Percentiles rank a stretch among this genome's conserved stretches.
Evolutionary conservation across 2,888 invertebrate species (phyloP).

Genomic region (Acronicta leporina): DNA sequence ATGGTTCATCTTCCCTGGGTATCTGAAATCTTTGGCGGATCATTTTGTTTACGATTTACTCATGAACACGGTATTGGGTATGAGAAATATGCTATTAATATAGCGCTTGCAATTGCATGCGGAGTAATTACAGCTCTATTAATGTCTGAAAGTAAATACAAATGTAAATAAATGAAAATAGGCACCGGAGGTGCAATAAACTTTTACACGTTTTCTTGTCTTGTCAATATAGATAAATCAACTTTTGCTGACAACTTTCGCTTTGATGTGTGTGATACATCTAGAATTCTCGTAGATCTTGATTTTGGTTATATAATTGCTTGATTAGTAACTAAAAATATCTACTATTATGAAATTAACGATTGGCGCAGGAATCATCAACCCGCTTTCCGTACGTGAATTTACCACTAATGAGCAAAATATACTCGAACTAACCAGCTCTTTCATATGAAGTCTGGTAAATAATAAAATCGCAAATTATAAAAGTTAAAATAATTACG

Average conservation of each 20-base stretch:
- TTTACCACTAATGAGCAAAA: no score
- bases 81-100: slow-evolving; percentile 38
- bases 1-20: not conserved
- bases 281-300: slow-evolving; percentile 14
- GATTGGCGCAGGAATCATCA: not conserved
- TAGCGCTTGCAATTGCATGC: slow-evolving; percentile 19
- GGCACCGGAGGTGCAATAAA: slow-evolving; percentile 20
- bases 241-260: slow-evolving; percentile 46
- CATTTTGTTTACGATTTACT: slow-evolving; percentile 33
- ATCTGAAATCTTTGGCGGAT: slow-evolving; percentile 4
- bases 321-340: no score
- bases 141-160: slow-evolving; percentile 34
- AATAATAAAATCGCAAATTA: not conserved
- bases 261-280: slow-evolving; percentile 38
- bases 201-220: slow-evolving; percentile 32
- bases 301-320: slow-evolving; percentile 2
- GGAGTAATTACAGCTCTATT: slow-evolving; percentile 34
- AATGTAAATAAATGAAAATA: slow-evolving; percentile 31
- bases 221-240: slow-evolving; percentile 42
- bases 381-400: not conserved
- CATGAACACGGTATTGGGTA: slow-evolving; percentile 8
- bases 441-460: not conserved
- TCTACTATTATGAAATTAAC: not conserved
- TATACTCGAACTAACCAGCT: no score
- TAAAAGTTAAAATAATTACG: slow-evolving; percentile 31